phyloP scores from a whole-genome alignment of 2,797 vertebrate genomes.

The Falco rusticolus region DNA sequence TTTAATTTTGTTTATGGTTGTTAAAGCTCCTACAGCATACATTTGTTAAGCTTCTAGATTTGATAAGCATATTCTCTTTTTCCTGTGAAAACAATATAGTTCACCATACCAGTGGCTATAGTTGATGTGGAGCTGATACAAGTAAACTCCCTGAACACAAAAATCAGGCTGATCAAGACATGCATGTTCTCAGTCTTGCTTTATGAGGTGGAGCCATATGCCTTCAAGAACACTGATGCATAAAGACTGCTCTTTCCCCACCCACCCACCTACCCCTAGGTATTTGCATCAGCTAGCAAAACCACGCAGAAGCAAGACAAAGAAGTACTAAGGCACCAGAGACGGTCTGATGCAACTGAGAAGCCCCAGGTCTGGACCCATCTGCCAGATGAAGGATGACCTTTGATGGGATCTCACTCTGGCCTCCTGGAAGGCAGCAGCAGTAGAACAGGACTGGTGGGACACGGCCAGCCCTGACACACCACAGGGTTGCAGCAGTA shows the following conservation, averaged over 20 bases:
- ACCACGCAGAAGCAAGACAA: background rate
- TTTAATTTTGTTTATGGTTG: background rate
- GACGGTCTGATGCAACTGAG: background rate
- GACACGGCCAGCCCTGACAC: background rate
- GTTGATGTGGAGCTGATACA: background rate
- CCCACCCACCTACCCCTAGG: background rate
- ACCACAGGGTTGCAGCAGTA: background rate
- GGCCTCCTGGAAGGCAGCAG: background rate
- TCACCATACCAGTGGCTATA: background rate
- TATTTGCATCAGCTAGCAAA: constrained; percentile 8
- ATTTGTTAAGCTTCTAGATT: background rate
- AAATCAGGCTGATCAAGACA: constrained; percentile 45
- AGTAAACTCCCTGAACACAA: constrained; percentile 1
- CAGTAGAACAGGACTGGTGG: background rate
- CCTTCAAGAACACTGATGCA: background rate
- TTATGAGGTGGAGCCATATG: background rate
- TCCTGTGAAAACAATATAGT: background rate
- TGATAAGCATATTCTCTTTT: background rate
- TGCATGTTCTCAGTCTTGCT: background rate
- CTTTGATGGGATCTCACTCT: background rate
- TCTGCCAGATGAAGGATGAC: background rate
- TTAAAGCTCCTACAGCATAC: background rate
- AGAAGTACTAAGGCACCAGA: background rate
- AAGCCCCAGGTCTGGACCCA: background rate
- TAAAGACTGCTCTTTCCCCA: background rate